Conservation (phyloP, 2,113 vertebrate genomes). For the Spizaetus ornatus region DNA sequence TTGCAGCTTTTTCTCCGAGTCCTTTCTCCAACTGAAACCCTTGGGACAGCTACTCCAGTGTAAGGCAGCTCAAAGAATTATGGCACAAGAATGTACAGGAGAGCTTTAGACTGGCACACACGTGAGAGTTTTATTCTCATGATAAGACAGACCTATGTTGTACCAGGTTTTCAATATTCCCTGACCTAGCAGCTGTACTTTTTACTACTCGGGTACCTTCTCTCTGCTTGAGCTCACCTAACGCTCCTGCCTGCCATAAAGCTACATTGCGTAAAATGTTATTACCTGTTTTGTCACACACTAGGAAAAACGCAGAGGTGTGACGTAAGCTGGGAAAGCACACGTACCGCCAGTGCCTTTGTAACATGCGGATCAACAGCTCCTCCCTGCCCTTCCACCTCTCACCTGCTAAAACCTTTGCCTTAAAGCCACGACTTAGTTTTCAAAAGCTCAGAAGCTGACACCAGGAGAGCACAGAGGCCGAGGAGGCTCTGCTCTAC, state of each 20-base stretch:
- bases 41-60: neutral
- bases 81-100: neutral
- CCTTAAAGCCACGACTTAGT: neutral
- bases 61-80: neutral
- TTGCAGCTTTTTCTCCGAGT: neutral
- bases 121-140: accelerated
- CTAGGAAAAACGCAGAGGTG: accelerated
- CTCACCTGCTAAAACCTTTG: neutral
- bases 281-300: neutral
- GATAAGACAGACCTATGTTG: too few relatives aligned
- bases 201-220: too few relatives aligned
- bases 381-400: neutral
- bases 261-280: accelerated
- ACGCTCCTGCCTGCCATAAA: neutral
- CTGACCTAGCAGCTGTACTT: neutral
- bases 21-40: neutral
- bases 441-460: neutral
- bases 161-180: neutral
- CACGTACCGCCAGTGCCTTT: too few relatives aligned
- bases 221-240: too few relatives aligned
- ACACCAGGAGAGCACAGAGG: neutral
- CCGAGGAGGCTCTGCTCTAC: neutral
- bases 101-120: neutral
- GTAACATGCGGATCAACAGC: neutral
- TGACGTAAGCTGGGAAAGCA: neutral